A percentile compares a stretch with the other conserved stretches of the same genome.
Conservation (phyloP, 1,140 invertebrate species). For the Uloborus diversus region DNA sequence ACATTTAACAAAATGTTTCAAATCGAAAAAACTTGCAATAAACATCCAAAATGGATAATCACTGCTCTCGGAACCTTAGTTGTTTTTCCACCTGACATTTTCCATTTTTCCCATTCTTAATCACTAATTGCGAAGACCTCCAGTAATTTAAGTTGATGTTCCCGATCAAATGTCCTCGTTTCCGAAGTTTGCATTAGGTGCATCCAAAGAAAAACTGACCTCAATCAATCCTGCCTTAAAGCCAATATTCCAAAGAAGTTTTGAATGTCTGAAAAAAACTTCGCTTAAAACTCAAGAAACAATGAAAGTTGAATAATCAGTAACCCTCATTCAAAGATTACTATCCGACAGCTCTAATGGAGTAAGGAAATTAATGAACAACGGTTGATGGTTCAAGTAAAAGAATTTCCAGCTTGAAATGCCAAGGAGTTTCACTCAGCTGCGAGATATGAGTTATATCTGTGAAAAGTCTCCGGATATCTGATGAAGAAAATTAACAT, state of each 20-base stretch:
- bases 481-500: no score
- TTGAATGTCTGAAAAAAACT: background rate
- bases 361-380: constrained; percentile 12
- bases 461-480: no score
- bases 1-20: no score
- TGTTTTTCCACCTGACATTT: constrained; percentile 17
- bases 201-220: constrained; percentile 24
- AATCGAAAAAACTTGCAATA: no score
- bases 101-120: constrained; percentile 2
- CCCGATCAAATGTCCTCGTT: constrained; percentile 21
- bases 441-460: no score
- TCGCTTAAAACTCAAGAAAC: background rate
- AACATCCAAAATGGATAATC: no score
- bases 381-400: background rate
- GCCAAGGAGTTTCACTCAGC: no score
- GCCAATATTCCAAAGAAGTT: background rate
- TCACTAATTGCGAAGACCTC: constrained; percentile 26
- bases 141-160: constrained; percentile 22
- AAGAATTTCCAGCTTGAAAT: no score
- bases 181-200: background rate
- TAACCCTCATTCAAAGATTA: constrained; percentile 25
- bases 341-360: background rate
- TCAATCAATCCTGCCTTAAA: constrained; percentile 28
- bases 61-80: constrained; percentile 1
- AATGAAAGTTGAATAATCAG: constrained; percentile 10